phyloP scores from a whole-genome alignment of 2,113 vertebrate species.

The Mixornis gularis region DNA sequence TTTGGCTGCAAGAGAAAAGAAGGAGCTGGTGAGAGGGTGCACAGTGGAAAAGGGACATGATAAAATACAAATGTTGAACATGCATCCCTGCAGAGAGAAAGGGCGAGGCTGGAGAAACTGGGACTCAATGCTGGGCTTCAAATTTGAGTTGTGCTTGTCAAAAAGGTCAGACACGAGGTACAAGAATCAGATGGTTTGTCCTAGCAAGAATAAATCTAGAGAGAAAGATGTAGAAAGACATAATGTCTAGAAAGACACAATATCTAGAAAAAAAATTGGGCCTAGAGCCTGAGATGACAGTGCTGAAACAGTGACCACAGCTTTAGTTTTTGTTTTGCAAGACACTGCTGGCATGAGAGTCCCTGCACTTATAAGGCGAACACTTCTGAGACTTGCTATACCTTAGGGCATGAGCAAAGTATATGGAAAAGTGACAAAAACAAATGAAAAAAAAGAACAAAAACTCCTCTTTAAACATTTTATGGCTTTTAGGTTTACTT shows the following conservation, averaged over 20 bases:
- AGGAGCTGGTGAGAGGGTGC: neutral
- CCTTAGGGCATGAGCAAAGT: neutral
- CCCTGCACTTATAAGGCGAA: neutral
- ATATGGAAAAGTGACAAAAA: neutral
- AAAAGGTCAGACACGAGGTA: neutral
- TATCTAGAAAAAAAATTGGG: neutral
- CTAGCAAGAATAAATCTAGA: neutral
- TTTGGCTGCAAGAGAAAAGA: neutral
- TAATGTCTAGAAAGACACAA: neutral
- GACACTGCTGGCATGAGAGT: neutral
- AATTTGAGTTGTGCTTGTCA: neutral
- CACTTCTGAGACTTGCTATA: neutral
- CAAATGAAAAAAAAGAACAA: neutral
- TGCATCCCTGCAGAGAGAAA: neutral
- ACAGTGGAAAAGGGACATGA: neutral
- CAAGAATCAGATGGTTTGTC: neutral
- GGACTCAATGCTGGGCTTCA: fast-evolving
- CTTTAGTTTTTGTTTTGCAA: neutral
- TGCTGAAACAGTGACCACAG: neutral
- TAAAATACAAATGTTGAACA: neutral
- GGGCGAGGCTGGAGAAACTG: neutral
- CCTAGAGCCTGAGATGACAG: neutral
- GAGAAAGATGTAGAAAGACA: neutral
- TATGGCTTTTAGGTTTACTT: neutral
- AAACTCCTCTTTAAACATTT: neutral